Conservation (phyloP, 1,140 invertebrate genomes). For the Yoshiicerus persimilis region DNA sequence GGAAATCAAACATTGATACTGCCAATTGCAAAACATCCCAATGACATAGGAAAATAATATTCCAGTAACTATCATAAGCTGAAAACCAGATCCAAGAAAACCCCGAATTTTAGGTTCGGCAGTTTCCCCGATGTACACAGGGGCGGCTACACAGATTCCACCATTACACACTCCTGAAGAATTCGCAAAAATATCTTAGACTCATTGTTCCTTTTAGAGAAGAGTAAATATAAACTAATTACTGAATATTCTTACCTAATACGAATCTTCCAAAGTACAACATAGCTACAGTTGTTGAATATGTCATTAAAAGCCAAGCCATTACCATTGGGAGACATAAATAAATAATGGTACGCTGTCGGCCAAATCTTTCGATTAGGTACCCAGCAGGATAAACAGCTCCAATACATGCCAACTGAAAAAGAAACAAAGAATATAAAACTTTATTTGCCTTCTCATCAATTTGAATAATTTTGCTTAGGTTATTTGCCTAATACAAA, state of each 20-base stretch:
- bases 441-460: too few relatives aligned
- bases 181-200: constrained; percentile 51
- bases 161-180: neutral
- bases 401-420: neutral
- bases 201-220: too few relatives aligned
- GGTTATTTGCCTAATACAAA: too few relatives aligned
- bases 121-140: neutral
- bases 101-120: constrained; percentile 52
- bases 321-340: neutral
- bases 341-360: neutral
- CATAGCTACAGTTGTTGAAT: neutral
- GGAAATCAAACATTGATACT: constrained; percentile 55
- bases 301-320: neutral
- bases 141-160: neutral
- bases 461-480: neutral
- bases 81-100: constrained; percentile 55
- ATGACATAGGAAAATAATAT: constrained; percentile 56
- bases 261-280: neutral
- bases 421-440: too few relatives aligned
- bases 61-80: constrained; percentile 54
- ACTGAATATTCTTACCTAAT: neutral
- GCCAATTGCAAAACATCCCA: constrained; percentile 48
- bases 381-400: neutral
- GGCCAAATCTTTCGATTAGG: neutral
- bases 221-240: neutral